These are phyloP conservation scores for Puffinus mauretanicus DNA, from an alignment of 2,113 vertebrate genomes.

Conservation along the genomic window DNA sequence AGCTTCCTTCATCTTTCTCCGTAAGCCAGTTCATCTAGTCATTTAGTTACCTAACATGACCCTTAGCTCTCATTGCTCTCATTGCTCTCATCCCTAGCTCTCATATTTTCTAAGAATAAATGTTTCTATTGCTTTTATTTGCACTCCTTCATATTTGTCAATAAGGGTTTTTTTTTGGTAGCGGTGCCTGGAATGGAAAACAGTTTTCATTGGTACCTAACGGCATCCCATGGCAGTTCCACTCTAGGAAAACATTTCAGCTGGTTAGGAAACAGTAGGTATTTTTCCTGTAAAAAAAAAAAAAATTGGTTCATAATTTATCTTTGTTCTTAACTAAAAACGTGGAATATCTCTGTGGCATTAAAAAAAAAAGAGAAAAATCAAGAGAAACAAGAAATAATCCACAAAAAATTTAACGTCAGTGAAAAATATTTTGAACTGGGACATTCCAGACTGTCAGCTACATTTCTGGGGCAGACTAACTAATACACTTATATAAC, in stretches of 20 bases:
- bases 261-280: background rate
- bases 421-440: background rate
- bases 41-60: background rate
- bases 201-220: background rate
- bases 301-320: background rate
- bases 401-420: background rate
- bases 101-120: background rate
- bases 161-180: background rate
- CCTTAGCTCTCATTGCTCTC: background rate
- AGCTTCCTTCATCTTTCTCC: background rate
- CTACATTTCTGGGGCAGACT: background rate
- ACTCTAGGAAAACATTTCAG: background rate
- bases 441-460: background rate
- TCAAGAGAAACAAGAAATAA: background rate
- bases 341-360: background rate
- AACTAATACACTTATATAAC: background rate
- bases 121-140: background rate
- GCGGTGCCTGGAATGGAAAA: background rate
- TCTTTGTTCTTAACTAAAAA: background rate
- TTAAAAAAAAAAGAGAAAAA: background rate
- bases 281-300: background rate
- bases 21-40: background rate
- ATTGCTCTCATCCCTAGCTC: background rate
- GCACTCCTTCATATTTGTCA: background rate
- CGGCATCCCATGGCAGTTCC: background rate